Base-by-base conservation (phyloP, 1,140 invertebrate species). In the Atta texana region DNA sequence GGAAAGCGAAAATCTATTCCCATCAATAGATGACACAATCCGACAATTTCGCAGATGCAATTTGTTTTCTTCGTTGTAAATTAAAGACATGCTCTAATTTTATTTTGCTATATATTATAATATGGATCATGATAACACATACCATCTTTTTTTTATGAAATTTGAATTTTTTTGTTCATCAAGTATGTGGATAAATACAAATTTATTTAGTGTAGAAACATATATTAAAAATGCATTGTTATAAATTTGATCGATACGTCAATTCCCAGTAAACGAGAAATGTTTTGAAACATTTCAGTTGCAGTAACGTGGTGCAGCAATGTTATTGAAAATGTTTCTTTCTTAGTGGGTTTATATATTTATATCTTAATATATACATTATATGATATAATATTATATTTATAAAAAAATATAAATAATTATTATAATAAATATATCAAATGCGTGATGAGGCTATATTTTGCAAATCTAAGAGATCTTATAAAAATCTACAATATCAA, bases 1-100 rank as follows among this genome's bases (percentile, higher is more conserved):
- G 53, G 44, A 72, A 80, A 77, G 39, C 24, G 74, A 4, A 34
- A 49, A 49, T 34, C 53, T 57, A 71, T 71, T 71, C 49, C 31
- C 51, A 14, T 31, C 39, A 18, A 66, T 4, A 28, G 3, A 66
- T 10, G 28, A 44, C 2, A 59, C 59, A 10, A 44, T 49, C 6
- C 3, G 49, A 44, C 39, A 18, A 39, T 28, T 16, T 12, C 0
- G n/a, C 0, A 21, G 18, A 34, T 1, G n/a, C n/a, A 51, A 39
- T 10, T 31, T 28, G 53, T 34, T 78, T 34, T 34, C 10, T 64
- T 64, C 64, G 18, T 10, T 39, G 55, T 31, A 44, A 44, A 44
- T 44, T 49, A 10, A 66, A 44, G n/a, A 31, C 7, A 5, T 10
- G 18, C 14, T 39, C 31, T 53, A 39, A 34, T 34, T 5, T 34